Conservation (phyloP, 1,140 invertebrate species). For the Caligus rogercresseyi region DNA sequence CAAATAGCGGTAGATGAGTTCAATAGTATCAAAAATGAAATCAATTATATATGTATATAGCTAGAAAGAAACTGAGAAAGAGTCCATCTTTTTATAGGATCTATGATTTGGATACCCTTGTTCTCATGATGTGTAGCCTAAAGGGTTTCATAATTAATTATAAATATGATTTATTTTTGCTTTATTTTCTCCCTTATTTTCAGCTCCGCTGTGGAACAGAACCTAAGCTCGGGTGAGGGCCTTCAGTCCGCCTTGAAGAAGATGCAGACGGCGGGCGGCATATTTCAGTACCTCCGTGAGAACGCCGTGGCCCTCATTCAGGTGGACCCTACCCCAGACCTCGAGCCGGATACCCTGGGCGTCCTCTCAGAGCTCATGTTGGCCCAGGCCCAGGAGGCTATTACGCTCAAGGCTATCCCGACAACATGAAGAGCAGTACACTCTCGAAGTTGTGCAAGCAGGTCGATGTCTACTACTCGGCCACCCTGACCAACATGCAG, state of each 20-base stretch:
- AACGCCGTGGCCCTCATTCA: constrained; percentile 59
- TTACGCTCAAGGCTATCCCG: constrained; percentile 86
- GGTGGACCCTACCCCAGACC: constrained; percentile 85
- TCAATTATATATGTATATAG: no score
- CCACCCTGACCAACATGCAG: constrained; percentile 70
- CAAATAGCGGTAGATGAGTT: no score
- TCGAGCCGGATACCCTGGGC: constrained; percentile 71
- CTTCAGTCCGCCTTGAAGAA: constrained; percentile 31
- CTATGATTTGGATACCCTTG: no score
- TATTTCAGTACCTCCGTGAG: constrained; percentile 72
- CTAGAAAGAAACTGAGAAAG: no score
- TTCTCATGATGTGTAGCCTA: no score
- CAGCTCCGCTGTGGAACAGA: constrained; percentile 56
- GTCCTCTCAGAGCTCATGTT: constrained; percentile 74
- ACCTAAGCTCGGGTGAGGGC: constrained; percentile 74
- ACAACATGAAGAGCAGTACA: constrained; percentile 81
- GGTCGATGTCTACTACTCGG: constrained; percentile 79
- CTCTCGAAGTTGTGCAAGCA: constrained; percentile 80
- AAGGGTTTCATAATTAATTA: neutral
- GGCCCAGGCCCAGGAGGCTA: constrained; percentile 92
- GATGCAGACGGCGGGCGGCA: constrained; percentile 66
- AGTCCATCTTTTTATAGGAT: no score
- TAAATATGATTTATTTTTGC: neutral
- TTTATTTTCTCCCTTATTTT: neutral
- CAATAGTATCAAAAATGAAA: no score